Conservation (phyloP, 1,140 invertebrate species). For the Drosophila kohkoa region DNA sequence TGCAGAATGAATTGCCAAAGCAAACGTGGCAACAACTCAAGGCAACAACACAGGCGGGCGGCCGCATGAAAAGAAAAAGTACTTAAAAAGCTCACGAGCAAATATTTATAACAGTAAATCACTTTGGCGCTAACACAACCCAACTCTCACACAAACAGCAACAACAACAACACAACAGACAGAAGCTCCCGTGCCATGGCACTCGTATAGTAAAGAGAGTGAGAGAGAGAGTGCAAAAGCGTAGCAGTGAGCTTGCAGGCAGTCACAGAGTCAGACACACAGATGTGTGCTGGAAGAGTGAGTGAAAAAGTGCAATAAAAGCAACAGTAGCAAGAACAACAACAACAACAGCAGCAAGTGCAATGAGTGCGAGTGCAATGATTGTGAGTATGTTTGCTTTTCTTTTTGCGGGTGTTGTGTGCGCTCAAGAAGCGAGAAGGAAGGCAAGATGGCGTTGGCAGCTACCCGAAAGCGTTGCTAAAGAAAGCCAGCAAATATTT, state of each 20-base stretch:
- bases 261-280: neutral
- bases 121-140: conserved; percentile 75
- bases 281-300: neutral
- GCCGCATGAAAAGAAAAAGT: conserved; percentile 71
- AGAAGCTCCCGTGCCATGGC: conserved; percentile 9
- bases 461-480: conserved; percentile 2
- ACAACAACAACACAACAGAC: neutral
- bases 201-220: conserved; percentile 17
- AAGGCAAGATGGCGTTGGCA: conserved; percentile 12
- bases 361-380: conserved; percentile 23
- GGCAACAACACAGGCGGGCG: conserved; percentile 22
- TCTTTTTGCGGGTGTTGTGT: conserved; percentile 5
- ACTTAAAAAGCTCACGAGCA: conserved; percentile 82
- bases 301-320: conserved; percentile 67
- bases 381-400: conserved; percentile 15
- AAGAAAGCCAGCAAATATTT: conserved; percentile 67
- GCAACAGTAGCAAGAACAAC: conserved; percentile 54
- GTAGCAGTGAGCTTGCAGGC: conserved; percentile 13
- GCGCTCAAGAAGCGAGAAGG: neutral
- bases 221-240: conserved; percentile 5
- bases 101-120: conserved; percentile 83
- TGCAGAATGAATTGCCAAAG: conserved; percentile 65
- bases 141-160: conserved; percentile 25
- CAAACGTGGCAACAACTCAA: conserved; percentile 66
- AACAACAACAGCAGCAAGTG: conserved; percentile 36